Percentiles rank a stretch among this genome's conserved stretches.
Conservation (phyloP, 23 tunicate species). For the Diplosoma virens region DNA sequence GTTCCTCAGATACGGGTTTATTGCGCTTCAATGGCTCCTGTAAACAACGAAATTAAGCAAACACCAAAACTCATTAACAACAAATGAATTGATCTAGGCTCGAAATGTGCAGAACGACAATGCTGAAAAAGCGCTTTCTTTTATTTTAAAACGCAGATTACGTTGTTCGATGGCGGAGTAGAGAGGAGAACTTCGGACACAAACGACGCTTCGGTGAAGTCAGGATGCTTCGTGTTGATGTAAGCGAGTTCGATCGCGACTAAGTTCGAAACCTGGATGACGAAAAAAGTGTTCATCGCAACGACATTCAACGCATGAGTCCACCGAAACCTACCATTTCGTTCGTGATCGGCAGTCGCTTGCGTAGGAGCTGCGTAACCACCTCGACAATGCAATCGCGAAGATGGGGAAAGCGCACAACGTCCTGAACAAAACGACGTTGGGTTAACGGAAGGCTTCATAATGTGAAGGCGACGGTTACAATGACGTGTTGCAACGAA, state of each 20-base stretch:
- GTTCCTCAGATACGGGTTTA: slow-evolving; percentile 34
- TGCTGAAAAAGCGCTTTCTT: no score
- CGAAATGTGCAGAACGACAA: no score
- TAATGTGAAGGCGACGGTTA: no score
- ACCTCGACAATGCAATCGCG: slow-evolving; percentile 82
- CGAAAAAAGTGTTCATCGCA: not conserved
- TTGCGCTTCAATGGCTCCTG: slow-evolving; percentile 16
- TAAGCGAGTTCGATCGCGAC: slow-evolving; percentile 91
- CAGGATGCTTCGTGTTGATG: slow-evolving; percentile 97
- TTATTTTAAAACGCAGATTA: not conserved
- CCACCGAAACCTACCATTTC: slow-evolving; percentile 54
- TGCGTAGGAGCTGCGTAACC: slow-evolving; percentile 56
- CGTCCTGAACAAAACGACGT: slow-evolving; percentile 28
- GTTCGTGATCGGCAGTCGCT: slow-evolving; percentile 75
- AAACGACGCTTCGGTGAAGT: slow-evolving; percentile 67
- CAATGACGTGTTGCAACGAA: no score
- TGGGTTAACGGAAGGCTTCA: no score
- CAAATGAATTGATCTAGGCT: no score
- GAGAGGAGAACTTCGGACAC: slow-evolving; percentile 54
- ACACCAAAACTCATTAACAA: no score
- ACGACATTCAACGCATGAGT: not conserved
- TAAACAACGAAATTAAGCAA: not conserved
- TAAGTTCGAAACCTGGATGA: slow-evolving; percentile 55
- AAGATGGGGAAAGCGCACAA: slow-evolving; percentile 62
- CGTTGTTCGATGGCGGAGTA: slow-evolving; percentile 28